Evolutionary conservation across 2,113 vertebrate genomes (phyloP).

Genomic region (Plestiodon gilberti): DNA sequence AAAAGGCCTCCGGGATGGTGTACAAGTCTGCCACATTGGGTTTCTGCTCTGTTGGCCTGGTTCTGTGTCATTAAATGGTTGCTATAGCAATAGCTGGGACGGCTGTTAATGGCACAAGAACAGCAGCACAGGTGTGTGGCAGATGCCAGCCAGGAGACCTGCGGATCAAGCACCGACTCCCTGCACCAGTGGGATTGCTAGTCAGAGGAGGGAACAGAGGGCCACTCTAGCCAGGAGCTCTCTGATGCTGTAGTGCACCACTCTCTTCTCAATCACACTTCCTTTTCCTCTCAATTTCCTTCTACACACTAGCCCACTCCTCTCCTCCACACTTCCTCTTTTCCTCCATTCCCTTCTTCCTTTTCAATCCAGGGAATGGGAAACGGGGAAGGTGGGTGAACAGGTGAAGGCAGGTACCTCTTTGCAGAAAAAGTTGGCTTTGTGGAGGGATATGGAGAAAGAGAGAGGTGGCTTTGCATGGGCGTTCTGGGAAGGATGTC

Average conservation of each 20-base stretch:
- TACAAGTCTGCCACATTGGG: background rate
- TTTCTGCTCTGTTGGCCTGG: background rate
- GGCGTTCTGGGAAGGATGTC: background rate
- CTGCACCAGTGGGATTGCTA: background rate
- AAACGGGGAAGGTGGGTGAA: no score
- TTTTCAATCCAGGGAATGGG: no score
- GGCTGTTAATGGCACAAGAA: background rate
- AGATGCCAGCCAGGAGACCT: background rate
- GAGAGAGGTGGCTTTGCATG: background rate
- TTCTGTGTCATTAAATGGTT: background rate
- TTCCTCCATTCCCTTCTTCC: no score
- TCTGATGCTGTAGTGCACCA: no score
- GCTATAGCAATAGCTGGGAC: background rate
- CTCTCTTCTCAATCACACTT: no score
- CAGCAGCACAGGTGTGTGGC: background rate
- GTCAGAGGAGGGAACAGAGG: background rate
- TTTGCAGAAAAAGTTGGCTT: background rate
- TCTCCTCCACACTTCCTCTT: no score
- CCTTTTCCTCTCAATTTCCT: no score
- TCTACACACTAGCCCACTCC: no score
- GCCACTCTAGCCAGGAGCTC: background rate
- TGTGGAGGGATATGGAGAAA: no score
- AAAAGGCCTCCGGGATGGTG: background rate
- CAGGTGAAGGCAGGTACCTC: no score
- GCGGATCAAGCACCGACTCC: background rate